phyloP scores from a whole-genome alignment of 2,888 invertebrate species.

The Cephus spinipes region DNA sequence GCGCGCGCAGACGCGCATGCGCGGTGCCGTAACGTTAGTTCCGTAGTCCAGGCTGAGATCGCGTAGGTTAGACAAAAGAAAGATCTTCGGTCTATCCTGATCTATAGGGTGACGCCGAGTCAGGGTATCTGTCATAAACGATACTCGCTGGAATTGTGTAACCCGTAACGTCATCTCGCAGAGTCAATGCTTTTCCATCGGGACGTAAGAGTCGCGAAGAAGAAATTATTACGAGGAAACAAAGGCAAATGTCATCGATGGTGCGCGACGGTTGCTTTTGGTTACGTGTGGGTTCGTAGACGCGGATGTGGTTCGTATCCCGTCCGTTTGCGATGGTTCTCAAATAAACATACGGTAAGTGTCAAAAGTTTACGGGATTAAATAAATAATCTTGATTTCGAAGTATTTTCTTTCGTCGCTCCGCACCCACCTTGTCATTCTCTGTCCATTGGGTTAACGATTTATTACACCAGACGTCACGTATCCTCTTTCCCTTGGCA shows the following conservation, averaged over 20 bases:
- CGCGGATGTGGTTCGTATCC: constrained; percentile 17
- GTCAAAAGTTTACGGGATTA: neutral
- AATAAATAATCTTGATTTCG: neutral
- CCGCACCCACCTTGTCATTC: neutral
- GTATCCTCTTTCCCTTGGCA: neutral
- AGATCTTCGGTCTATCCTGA: neutral
- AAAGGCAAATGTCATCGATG: neutral
- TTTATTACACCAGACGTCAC: neutral
- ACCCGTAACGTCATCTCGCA: neutral
- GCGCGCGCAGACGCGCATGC: neutral
- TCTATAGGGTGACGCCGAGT: neutral
- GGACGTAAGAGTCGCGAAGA: neutral
- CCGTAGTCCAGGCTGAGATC: neutral
- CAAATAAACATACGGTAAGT: neutral
- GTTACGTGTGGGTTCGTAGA: neutral
- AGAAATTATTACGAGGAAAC: neutral
- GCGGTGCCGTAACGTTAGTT: neutral
- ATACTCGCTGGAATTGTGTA: neutral
- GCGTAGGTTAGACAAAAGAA: neutral
- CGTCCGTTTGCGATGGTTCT: constrained; percentile 22
- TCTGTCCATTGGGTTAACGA: neutral
- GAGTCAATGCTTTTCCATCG: neutral
- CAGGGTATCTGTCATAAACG: neutral
- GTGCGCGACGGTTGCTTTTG: neutral
- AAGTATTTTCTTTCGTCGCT: neutral